Base-by-base conservation (phyloP, 1,140 invertebrate species). In the Ctenoplectra terminalis region DNA sequence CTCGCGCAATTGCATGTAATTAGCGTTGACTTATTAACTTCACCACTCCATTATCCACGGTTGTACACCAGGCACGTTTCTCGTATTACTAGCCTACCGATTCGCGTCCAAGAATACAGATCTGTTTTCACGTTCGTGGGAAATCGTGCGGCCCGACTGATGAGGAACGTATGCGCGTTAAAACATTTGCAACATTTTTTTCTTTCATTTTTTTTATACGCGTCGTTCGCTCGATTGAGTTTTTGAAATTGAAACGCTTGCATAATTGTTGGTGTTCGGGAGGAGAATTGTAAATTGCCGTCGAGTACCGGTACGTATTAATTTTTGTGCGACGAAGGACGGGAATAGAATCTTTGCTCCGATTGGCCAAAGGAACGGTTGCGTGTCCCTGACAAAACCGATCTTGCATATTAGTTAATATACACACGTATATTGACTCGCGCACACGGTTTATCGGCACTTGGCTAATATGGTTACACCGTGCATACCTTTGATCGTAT, bases 11-110 rank as follows among this genome's bases (percentile, higher is more conserved):
- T 66, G 64, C 40, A 26, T 13, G 40, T 61, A 86, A 81, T 86
- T 84, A 86, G 48, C 70, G 37, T 13, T 40, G 82, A 56, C 64
- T 85, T 84, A 80, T 83, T 79, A 79, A 69, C 52, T 73, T 61
- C 52, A 15, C 69, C 61, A 43, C 7, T 72, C 52, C 75, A 56
- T 70, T 78, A 76, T 48, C 43, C 58, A n/a, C 20, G 40, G 11
- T 17, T 15, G 17, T 66, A 20, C 7, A 34, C 26, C 34, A 17
- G 31, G 7, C 48, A 67, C 61, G 74, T 54, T 67, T 43, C 46
- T 76, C 48, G 34, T 54, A 56, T 76, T 46, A 74, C 56, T 23
- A 11, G 43, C 13, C 43, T 6, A 29, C 46, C 17, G 26, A 74
- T 43, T 43, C 61, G 37, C 17, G 23, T 64, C 60, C 26, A n/a